These are phyloP conservation scores for Amia ocellicauda DNA, from an alignment of 2,113 vertebrate genomes.

Conservation along the genomic window DNA sequence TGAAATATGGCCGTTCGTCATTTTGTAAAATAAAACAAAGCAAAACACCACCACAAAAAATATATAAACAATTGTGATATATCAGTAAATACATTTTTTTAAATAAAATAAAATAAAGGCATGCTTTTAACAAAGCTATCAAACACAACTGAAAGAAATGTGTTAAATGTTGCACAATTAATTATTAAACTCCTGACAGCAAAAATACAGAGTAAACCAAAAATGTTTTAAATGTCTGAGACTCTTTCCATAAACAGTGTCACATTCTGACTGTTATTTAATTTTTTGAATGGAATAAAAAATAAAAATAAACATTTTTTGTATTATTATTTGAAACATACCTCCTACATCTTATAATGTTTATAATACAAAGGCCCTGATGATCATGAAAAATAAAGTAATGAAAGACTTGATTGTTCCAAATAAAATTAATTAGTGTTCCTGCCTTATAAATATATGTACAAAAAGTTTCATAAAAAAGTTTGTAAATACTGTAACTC, in stretches of 20 bases:
- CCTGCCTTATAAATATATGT: slow-evolving; percentile 36
- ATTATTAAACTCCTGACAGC: slow-evolving; percentile 15
- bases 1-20: too few species aligned
- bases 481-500: slow-evolving; percentile 81
- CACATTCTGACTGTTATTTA: slow-evolving; percentile 17
- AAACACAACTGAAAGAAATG: too few species aligned
- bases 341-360: slow-evolving; percentile 24
- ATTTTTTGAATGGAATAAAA: slow-evolving; percentile 7
- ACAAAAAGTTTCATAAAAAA: slow-evolving; percentile 70
- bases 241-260: slow-evolving; percentile 20
- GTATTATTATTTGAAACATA: slow-evolving; percentile 18
- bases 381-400: slow-evolving; percentile 11
- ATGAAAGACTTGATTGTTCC: slow-evolving; percentile 33
- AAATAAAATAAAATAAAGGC: too few species aligned
- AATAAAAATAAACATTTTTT: too few species aligned
- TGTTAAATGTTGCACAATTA: not conserved
- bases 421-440: slow-evolving; percentile 38
- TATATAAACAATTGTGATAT: not conserved
- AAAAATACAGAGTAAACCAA: slow-evolving; percentile 11
- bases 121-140: too few species aligned
- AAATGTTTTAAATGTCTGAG: slow-evolving; percentile 19
- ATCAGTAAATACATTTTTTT: not conserved
- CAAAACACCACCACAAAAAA: too few species aligned
- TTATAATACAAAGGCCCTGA: slow-evolving; percentile 13
- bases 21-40: too few species aligned